Conservation (phyloP, 1,140 invertebrate genomes). For the Meloidogyne floridensis region DNA sequence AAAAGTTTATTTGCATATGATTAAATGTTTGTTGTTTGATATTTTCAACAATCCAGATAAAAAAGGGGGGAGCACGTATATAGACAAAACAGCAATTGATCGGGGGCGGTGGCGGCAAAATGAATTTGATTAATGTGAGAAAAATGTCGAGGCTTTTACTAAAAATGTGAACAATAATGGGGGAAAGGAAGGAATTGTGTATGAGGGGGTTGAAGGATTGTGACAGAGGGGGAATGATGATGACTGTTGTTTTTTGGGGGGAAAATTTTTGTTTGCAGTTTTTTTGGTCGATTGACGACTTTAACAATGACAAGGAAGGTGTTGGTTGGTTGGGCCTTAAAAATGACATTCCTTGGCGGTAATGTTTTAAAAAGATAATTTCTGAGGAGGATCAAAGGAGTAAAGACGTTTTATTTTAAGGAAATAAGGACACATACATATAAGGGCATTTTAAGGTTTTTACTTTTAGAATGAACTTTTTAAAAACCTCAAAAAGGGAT, state of each 20-base stretch:
- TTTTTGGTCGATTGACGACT: not conserved
- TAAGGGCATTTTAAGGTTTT: no score
- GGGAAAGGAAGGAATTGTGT: not conserved
- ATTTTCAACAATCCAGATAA: not conserved
- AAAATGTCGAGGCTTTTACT: conserved; percentile 5
- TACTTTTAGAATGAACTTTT: no score
- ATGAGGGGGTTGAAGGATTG: not conserved
- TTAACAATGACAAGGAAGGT: not conserved
- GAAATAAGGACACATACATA: no score
- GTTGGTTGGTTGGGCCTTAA: not conserved
- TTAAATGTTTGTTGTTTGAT: not conserved
- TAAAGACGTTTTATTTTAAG: no score
- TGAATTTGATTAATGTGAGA: conserved; percentile 22
- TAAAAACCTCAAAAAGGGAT: no score
- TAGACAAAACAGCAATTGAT: conserved; percentile 6
- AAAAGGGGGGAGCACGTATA: not conserved
- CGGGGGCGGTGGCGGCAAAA: not conserved
- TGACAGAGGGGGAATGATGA: not conserved
- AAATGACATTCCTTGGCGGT: no score
- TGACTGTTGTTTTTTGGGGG: not conserved
- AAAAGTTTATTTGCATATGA: not conserved
- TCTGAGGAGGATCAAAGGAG: not conserved
- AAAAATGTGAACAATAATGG: not conserved
- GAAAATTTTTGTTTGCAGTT: not conserved
- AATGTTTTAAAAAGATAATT: not conserved